Evolutionary conservation across 2,797 vertebrate genomes (phyloP).

Genomic region (Spondyliosoma cantharus): DNA sequence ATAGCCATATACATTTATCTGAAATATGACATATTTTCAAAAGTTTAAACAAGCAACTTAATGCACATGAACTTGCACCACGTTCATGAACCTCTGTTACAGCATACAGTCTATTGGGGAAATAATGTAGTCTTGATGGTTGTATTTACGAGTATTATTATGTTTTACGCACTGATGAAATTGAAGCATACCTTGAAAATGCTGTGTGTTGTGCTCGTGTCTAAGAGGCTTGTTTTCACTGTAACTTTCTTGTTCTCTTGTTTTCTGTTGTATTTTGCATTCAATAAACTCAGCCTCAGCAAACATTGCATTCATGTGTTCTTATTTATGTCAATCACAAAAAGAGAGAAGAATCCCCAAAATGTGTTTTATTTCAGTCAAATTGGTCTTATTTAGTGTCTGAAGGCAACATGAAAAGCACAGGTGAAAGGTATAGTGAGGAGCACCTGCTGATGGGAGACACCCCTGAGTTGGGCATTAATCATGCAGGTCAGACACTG

Average conservation of each 20-base stretch:
- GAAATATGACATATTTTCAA: neutral
- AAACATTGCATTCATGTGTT: neutral
- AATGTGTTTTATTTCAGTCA: neutral
- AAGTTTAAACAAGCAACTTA: neutral
- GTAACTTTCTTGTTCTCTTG: constrained; percentile 1
- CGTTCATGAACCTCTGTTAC: constrained; percentile 51
- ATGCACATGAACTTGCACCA: neutral
- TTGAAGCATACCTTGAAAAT: neutral
- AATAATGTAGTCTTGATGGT: neutral
- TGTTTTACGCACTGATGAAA: constrained; percentile 25
- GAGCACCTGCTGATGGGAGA: too few species aligned
- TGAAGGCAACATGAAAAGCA: too few species aligned
- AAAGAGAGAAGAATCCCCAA: neutral
- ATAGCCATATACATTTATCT: too few species aligned
- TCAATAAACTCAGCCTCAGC: constrained; percentile 28
- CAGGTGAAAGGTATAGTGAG: too few species aligned
- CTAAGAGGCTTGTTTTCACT: constrained; percentile 30
- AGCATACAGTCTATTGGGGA: neutral
- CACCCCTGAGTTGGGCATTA: too few species aligned
- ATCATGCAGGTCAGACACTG: too few species aligned
- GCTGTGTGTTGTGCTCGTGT: constrained; percentile 33
- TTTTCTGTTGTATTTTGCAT: constrained; percentile 26
- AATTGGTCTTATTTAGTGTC: too few species aligned
- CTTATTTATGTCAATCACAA: neutral
- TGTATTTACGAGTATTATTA: constrained; percentile 19